Conservation (phyloP, 2,113 vertebrate genomes). For the Syrrhaptes paradoxus region DNA sequence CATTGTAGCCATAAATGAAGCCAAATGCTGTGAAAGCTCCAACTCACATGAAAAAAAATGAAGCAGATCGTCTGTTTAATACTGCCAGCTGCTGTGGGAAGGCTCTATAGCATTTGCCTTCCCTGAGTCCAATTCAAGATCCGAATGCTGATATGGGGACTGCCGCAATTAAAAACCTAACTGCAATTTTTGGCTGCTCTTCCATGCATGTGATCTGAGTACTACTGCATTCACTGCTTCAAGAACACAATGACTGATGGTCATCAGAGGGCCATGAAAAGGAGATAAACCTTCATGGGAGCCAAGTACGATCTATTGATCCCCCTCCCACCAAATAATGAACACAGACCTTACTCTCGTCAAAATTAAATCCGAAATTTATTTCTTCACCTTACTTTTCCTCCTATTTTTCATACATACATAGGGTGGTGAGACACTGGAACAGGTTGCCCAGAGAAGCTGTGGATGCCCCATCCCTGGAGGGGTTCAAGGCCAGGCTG, state of each 20-base stretch:
- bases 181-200: not conserved
- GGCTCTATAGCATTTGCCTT: not conserved
- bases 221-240: not conserved
- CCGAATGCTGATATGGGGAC: not conserved
- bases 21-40: not conserved
- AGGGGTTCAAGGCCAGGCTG: no score
- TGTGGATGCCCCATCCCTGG: no score
- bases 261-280: not conserved
- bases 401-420: not conserved
- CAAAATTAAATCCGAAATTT: not conserved
- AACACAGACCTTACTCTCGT: not conserved
- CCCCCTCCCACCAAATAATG: not conserved
- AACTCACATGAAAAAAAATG: rapidly evolving
- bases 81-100: not conserved
- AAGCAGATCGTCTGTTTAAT: not conserved
- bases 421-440: no score
- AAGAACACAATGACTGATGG: not conserved
- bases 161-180: not conserved
- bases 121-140: not conserved
- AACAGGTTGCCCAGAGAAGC: no score
- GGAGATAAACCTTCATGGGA: not conserved
- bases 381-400: not conserved
- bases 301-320: not conserved
- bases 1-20: not conserved
- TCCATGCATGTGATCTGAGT: not conserved